phyloP scores from a whole-genome alignment of 2,797 vertebrate species.

The Numenius phaeopus region DNA sequence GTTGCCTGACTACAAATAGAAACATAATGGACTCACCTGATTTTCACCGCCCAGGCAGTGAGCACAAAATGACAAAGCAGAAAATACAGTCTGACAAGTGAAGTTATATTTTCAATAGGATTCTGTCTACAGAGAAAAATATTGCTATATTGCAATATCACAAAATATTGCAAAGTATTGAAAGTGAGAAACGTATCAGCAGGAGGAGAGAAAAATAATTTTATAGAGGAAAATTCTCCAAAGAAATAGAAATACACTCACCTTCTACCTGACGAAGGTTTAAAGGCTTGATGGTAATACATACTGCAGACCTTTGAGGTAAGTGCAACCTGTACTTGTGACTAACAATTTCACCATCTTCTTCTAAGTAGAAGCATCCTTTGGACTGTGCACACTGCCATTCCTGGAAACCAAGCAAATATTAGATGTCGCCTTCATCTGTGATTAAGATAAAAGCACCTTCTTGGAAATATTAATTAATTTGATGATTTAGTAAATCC shows the following conservation, averaged over 20 bases:
- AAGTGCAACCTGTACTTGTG: constrained; percentile 90
- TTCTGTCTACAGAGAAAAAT: neutral
- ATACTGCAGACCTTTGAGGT: constrained; percentile 82
- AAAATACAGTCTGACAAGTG: neutral
- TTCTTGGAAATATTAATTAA: neutral
- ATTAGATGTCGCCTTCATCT: neutral
- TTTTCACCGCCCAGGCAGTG: neutral
- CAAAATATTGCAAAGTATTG: neutral
- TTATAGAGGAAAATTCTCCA: neutral
- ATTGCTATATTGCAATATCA: neutral
- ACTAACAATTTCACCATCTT: constrained; percentile 85
- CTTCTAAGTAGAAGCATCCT: constrained; percentile 93
- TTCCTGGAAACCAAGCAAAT: constrained; percentile 79
- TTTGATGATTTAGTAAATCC: neutral
- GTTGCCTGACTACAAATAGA: neutral
- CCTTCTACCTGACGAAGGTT: constrained; percentile 82
- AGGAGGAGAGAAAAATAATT: neutral
- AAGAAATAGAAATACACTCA: constrained; percentile 50
- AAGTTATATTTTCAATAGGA: neutral
- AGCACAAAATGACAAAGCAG: neutral
- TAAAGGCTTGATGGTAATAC: constrained; percentile 88
- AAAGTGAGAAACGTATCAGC: neutral
- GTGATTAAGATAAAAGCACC: neutral
- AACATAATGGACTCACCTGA: neutral
- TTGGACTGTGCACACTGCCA: constrained; percentile 84